A percentile compares a stretch with the other conserved stretches of the same genome.
These are phyloP conservation scores for Anguilla marmorata DNA, from an alignment of 2,797 vertebrate genomes.

Conservation along the genomic window DNA sequence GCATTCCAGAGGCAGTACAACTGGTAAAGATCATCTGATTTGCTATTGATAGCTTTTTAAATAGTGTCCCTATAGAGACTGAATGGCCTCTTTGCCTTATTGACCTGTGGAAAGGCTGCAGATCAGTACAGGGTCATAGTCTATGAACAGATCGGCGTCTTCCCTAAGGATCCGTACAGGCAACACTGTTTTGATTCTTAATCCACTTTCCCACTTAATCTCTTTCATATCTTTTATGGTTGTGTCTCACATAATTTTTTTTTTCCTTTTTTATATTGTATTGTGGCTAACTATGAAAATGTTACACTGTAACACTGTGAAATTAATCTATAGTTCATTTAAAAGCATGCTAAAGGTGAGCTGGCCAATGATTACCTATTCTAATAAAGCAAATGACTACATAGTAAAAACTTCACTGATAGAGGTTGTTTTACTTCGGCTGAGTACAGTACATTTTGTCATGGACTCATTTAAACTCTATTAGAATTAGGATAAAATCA, in stretches of 20 bases:
- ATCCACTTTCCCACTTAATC: neutral
- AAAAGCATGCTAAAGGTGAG: neutral
- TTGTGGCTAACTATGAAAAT: neutral
- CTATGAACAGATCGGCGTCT: slow-evolving; percentile 24
- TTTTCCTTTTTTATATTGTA: neutral
- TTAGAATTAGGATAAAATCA: neutral
- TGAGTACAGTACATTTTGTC: neutral
- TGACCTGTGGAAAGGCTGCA: slow-evolving; percentile 25
- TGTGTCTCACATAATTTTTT: neutral
- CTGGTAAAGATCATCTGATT: slow-evolving; percentile 35
- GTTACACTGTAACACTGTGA: neutral
- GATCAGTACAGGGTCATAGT: slow-evolving; percentile 26
- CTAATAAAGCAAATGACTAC: neutral
- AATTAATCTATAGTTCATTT: neutral
- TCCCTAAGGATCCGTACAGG: neutral
- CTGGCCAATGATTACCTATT: neutral
- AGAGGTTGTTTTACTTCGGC: neutral
- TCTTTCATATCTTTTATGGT: slow-evolving; percentile 16
- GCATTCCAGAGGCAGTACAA: slow-evolving; percentile 28
- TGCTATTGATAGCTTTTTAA: slow-evolving; percentile 40
- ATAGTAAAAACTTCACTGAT: neutral
- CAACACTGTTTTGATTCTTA: slow-evolving; percentile 3
- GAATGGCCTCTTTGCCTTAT: slow-evolving; percentile 26
- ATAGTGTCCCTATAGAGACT: slow-evolving; percentile 30
- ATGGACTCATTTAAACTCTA: neutral